phyloP scores from a whole-genome alignment of 2,797 vertebrate species.

The Taeniopygia guttata region DNA sequence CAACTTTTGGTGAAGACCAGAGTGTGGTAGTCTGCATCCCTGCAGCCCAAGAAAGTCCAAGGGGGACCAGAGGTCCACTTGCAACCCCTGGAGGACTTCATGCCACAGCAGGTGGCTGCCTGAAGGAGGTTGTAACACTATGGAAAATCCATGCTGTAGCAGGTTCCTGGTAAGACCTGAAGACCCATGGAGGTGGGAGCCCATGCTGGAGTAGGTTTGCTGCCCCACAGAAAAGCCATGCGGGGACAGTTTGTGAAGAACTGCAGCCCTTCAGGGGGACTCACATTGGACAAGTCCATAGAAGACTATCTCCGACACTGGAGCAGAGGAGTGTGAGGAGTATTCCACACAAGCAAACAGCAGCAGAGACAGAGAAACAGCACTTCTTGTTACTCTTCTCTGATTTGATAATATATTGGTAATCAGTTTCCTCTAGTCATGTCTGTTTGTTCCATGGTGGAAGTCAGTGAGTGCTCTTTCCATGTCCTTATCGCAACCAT shows the following conservation, averaged over 20 bases:
- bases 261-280: neutral
- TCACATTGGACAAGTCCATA: neutral
- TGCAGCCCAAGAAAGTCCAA: neutral
- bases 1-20: neutral
- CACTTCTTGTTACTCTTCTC: neutral
- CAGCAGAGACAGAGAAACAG: neutral
- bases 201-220: neutral
- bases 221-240: neutral
- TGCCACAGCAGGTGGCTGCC: neutral
- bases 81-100: neutral
- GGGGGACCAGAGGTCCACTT: neutral
- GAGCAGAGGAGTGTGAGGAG: neutral
- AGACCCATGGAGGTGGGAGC: fast-evolving
- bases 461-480: neutral
- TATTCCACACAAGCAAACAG: neutral
- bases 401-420: neutral
- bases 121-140: neutral
- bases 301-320: neutral
- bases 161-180: neutral
- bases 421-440: neutral
- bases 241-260: neutral
- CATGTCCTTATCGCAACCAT: neutral
- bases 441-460: neutral
- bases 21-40: neutral
- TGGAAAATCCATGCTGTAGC: neutral